These are phyloP conservation scores for Enteromius afrohamiltoni DNA, from an alignment of 2,797 vertebrate species.

Conservation along the genomic window DNA sequence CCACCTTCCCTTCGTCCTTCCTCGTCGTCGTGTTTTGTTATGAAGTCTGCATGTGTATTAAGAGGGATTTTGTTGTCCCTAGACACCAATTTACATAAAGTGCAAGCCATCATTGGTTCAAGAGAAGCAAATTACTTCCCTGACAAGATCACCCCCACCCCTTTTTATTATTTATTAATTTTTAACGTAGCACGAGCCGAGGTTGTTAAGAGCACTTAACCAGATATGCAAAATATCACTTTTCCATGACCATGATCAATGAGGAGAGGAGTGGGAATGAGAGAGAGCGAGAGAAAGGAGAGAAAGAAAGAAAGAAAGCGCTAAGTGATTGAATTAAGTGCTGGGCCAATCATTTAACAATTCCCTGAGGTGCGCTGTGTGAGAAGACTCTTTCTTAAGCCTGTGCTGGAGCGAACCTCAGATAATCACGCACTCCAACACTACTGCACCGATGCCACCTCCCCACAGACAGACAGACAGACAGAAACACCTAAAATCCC, in stretches of 20 bases:
- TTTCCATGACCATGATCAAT: conserved; percentile 91
- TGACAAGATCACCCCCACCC: conserved; percentile 88
- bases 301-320: conserved; percentile 61
- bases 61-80: conserved; percentile 97
- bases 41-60: conserved; percentile 98
- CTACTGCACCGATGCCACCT: conserved; percentile 46
- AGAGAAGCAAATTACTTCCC: conserved; percentile 98
- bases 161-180: conserved; percentile 84
- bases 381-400: conserved; percentile 86
- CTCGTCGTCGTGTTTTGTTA: conserved; percentile 78
- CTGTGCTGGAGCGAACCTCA: conserved; percentile 86
- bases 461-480: conserved; percentile 2
- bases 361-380: conserved; percentile 84
- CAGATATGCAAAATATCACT: conserved; percentile 94
- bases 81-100: conserved; percentile 99
- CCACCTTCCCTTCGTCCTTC: conserved; percentile 29
- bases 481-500: conserved; percentile 34
- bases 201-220: conserved; percentile 96
- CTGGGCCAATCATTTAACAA: conserved; percentile 88
- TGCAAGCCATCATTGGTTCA: conserved; percentile 98
- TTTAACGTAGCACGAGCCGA: conserved; percentile 87
- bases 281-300: conserved; percentile 52
- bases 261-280: conserved; percentile 64
- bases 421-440: conserved; percentile 88
- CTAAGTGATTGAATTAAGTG: conserved; percentile 85